phyloP scores from a whole-genome alignment of 2,888 invertebrate genomes.

The Mesochorus sp. region DNA sequence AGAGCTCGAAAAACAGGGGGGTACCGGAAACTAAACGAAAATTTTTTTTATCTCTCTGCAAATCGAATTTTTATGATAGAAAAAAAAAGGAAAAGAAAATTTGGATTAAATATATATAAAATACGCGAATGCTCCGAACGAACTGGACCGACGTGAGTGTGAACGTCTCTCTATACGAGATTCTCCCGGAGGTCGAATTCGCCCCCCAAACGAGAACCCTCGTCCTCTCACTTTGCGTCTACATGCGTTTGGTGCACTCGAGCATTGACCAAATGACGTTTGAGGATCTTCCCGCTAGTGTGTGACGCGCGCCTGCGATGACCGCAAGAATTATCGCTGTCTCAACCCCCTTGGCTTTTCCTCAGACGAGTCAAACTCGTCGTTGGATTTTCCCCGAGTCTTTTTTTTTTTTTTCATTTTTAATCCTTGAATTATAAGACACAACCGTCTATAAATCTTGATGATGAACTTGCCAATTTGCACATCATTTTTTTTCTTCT shows the following conservation, averaged over 20 bases:
- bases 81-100: not conserved
- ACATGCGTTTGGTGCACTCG: not conserved
- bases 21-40: slow-evolving; percentile 21
- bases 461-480: too few species aligned
- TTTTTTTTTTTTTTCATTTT: slow-evolving; percentile 13
- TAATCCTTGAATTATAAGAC: not conserved
- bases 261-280: slow-evolving; percentile 2
- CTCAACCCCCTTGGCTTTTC: slow-evolving; percentile 32
- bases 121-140: slow-evolving; percentile 56
- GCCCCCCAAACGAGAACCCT: slow-evolving; percentile 63
- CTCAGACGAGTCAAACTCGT: slow-evolving; percentile 5
- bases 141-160: slow-evolving; percentile 71
- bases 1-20: slow-evolving; percentile 52
- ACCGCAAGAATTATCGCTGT: not conserved
- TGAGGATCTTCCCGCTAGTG: slow-evolving; percentile 20
- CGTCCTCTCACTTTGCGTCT: slow-evolving; percentile 58
- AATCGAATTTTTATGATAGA: too few species aligned
- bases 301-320: not conserved
- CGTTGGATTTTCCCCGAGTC: slow-evolving; percentile 49
- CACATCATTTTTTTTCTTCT: too few species aligned
- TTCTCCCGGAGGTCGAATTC: slow-evolving; percentile 70
- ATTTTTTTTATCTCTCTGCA: too few species aligned
- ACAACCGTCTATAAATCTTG: too few species aligned
- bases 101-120: not conserved
- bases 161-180: slow-evolving; percentile 73